phyloP scores from a whole-genome alignment of 2,888 invertebrate species.

The Drosophila fulvimacula region DNA sequence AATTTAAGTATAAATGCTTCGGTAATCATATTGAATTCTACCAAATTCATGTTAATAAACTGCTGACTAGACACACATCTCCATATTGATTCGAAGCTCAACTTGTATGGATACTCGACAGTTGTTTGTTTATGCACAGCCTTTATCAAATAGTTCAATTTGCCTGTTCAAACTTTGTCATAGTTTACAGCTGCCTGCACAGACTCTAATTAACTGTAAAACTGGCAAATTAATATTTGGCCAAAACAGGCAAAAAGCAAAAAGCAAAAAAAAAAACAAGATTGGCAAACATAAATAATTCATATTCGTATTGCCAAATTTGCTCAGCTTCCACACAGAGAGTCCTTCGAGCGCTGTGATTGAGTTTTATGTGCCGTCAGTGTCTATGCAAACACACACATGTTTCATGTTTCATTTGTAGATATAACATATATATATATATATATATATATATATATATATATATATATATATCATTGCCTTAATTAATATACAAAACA shows the following conservation, averaged over 20 bases:
- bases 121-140: slow-evolving; percentile 2
- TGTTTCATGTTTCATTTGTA: slow-evolving; percentile 32
- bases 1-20: background rate
- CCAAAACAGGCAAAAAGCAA: background rate
- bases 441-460: too few species aligned
- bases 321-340: background rate
- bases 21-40: background rate
- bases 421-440: slow-evolving; percentile 16
- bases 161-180: slow-evolving; percentile 29
- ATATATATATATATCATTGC: too few species aligned
- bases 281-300: slow-evolving; percentile 65
- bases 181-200: slow-evolving; percentile 13
- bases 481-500: slow-evolving; percentile 54
- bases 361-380: slow-evolving; percentile 9
- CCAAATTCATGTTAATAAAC: background rate
- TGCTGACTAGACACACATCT: background rate
- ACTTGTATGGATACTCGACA: slow-evolving; percentile 16
- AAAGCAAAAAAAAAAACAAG: slow-evolving; percentile 8
- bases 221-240: slow-evolving; percentile 53
- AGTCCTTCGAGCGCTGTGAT: background rate
- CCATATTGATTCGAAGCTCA: background rate
- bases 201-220: slow-evolving; percentile 46
- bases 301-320: slow-evolving; percentile 33
- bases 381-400: slow-evolving; percentile 55
- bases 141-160: slow-evolving; percentile 13